Percentiles rank a stretch among this genome's conserved stretches.
These are phyloP conservation scores for Thaumatotibia leucotreta DNA, from an alignment of 1,140 invertebrate genomes.

Conservation along the genomic window DNA sequence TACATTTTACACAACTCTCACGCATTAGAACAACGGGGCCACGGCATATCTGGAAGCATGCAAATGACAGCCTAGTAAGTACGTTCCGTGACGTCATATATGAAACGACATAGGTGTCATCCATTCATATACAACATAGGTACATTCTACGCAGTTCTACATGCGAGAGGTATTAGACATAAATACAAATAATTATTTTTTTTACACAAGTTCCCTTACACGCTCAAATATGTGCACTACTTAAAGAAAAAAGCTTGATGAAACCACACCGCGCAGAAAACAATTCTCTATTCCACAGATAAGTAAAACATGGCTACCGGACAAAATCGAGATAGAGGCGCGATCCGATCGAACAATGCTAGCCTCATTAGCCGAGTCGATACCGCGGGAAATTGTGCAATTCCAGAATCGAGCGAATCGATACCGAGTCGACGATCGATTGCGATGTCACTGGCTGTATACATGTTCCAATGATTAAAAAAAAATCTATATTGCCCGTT, in stretches of 20 bases:
- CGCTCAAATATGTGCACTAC: too few relatives aligned
- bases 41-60: too few relatives aligned
- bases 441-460: slow-evolving; percentile 9
- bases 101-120: too few relatives aligned
- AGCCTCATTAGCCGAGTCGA: slow-evolving; percentile 64
- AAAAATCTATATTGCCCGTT: background rate
- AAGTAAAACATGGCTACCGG: slow-evolving; percentile 60
- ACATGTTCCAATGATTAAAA: background rate
- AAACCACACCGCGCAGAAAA: slow-evolving; percentile 50
- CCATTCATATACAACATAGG: too few relatives aligned
- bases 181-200: too few relatives aligned
- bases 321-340: slow-evolving; percentile 58
- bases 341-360: slow-evolving; percentile 71
- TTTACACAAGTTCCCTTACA: too few relatives aligned
- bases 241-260: slow-evolving; percentile 34
- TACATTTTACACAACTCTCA: too few relatives aligned
- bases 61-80: too few relatives aligned
- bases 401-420: slow-evolving; percentile 49
- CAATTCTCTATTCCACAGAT: slow-evolving; percentile 58
- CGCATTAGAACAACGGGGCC: too few relatives aligned
- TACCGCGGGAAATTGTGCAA: slow-evolving; percentile 50
- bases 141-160: too few relatives aligned
- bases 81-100: too few relatives aligned
- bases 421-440: slow-evolving; percentile 50
- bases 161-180: too few relatives aligned